Conservation (phyloP, 1,140 invertebrate species). For the Drosophila takahashii region DNA sequence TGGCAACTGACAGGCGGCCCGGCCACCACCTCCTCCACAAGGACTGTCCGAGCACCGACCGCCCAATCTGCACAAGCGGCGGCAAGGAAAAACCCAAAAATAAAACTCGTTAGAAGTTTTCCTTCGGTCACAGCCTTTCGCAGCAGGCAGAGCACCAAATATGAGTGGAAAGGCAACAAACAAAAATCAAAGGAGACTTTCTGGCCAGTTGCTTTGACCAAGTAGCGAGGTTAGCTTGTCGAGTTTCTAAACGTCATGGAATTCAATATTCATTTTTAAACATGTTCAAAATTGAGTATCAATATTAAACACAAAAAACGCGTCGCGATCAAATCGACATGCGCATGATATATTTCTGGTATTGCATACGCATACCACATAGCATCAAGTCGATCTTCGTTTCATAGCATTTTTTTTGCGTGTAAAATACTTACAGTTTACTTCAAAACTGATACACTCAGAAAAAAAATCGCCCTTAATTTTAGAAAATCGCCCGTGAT, state of each 20-base stretch:
- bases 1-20: slow-evolving; percentile 58
- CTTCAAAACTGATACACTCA: not conserved
- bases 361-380: too few relatives aligned
- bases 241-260: too few relatives aligned
- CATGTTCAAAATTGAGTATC: too few relatives aligned
- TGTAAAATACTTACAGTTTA: not conserved
- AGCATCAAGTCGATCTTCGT: too few relatives aligned
- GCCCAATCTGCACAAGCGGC: slow-evolving; percentile 2
- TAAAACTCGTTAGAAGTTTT: slow-evolving; percentile 72
- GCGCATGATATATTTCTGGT: too few relatives aligned
- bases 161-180: slow-evolving; percentile 37
- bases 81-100: slow-evolving; percentile 51
- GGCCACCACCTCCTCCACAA: not conserved
- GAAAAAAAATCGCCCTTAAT: too few relatives aligned
- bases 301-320: too few relatives aligned
- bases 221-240: slow-evolving; percentile 3
- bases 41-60: not conserved
- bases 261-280: too few relatives aligned
- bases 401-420: not conserved
- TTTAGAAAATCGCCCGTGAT: too few relatives aligned
- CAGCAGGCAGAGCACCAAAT: slow-evolving; percentile 17
- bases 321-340: too few relatives aligned
- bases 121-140: slow-evolving; percentile 38
- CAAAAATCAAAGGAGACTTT: slow-evolving; percentile 33
- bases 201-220: slow-evolving; percentile 27